phyloP scores from a whole-genome alignment of 2,888 invertebrate species.

The Silvanus unidentatus region DNA sequence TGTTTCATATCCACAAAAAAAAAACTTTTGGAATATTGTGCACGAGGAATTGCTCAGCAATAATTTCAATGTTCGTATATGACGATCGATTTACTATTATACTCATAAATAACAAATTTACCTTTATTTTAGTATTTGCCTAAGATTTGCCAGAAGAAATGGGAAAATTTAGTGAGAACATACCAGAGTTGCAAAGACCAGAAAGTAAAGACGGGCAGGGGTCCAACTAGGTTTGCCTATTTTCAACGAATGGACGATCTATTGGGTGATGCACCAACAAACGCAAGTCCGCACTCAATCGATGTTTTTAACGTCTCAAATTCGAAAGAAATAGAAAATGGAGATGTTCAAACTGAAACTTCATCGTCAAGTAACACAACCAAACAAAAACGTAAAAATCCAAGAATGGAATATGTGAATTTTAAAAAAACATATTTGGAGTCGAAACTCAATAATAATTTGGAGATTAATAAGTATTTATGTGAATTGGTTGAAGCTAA shows the following conservation, averaged over 20 bases:
- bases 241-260: conserved; percentile 10
- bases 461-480: background rate
- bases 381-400: conserved; percentile 2
- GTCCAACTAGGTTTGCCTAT: conserved; percentile 10
- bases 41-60: background rate
- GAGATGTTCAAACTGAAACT: too few relatives aligned
- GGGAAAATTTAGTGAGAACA: conserved; percentile 4
- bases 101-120: background rate
- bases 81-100: background rate
- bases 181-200: conserved; percentile 11
- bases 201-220: conserved; percentile 12
- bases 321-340: background rate
- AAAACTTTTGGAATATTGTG: background rate
- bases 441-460: background rate
- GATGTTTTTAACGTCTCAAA: conserved; percentile 4
- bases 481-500: background rate
- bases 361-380: background rate
- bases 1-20: background rate
- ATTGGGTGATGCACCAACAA: conserved; percentile 11
- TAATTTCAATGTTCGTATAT: background rate
- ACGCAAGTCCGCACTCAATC: conserved; percentile 14
- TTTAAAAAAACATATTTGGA: conserved; percentile 4
- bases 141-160: conserved; percentile 4
- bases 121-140: background rate
- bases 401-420: background rate